These are phyloP conservation scores for Hormaphis cornu DNA, from an alignment of 1,140 invertebrate species.

Conservation along the genomic window DNA sequence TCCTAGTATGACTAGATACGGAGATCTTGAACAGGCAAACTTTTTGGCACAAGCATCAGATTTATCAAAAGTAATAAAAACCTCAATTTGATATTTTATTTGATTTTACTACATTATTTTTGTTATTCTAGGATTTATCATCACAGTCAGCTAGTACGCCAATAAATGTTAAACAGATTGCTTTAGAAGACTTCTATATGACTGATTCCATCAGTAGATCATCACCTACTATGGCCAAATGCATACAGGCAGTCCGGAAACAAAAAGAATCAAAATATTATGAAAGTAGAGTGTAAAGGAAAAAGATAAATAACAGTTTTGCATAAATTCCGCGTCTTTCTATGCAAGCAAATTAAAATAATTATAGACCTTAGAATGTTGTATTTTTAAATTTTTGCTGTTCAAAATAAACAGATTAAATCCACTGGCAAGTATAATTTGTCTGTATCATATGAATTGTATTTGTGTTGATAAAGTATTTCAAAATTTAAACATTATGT, in stretches of 20 bases:
- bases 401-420: not conserved
- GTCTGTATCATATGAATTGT: not conserved
- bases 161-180: slow-evolving; percentile 67
- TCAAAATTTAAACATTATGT: not conserved
- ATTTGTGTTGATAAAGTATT: slow-evolving; percentile 3
- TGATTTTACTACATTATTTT: slow-evolving; percentile 27
- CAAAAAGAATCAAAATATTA: slow-evolving; percentile 53
- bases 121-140: slow-evolving; percentile 49
- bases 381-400: not conserved
- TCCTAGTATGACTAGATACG: slow-evolving; percentile 78
- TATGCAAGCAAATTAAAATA: slow-evolving; percentile 8
- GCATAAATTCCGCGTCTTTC: not conserved
- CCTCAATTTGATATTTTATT: not conserved
- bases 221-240: slow-evolving; percentile 98
- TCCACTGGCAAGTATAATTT: not conserved
- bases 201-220: slow-evolving; percentile 91
- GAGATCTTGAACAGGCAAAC: slow-evolving; percentile 71
- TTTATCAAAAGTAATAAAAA: slow-evolving; percentile 50
- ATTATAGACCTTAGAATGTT: slow-evolving; percentile 19
- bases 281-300: slow-evolving; percentile 31
- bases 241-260: slow-evolving; percentile 80
- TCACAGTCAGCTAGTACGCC: slow-evolving; percentile 50
- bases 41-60: slow-evolving; percentile 67
- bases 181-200: slow-evolving; percentile 94
- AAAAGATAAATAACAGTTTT: not conserved